Evolutionary conservation across 2,113 vertebrate species (phyloP), one percentile per base, ranked within the genome.

Genomic region (Lathamus discolor): DNA sequence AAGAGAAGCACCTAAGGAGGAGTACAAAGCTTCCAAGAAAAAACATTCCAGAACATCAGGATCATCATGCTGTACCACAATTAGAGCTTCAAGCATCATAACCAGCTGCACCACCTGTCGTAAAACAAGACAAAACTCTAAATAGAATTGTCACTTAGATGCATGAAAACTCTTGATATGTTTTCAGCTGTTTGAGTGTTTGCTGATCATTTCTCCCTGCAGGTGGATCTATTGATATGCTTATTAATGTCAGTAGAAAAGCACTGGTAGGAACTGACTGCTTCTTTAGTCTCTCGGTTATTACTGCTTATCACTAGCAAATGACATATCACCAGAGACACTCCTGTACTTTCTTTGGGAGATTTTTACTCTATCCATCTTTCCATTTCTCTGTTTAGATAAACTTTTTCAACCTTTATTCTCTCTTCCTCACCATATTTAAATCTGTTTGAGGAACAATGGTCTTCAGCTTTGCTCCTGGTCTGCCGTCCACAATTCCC

Each of bases 11-110:
- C 99, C 99, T 35, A 99, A 97, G 6, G 99, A 99, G 67, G 97
- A 99, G 94, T 98, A 99, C 27, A 99, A 97, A 27, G 99, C 99
- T 97, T 99, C 99, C 83, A 99, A 94, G 97, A 99, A 99, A 96
- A 97, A 98, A 96, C 98, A 98, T 88, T 99, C 99, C 76, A 99
- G 94, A 35, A 99, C 97, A 29, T 98, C 97, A 1, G 90, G 76
- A 35, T 95, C 97, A 57, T 97, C 95, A 4, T 83, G 62, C 61
- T 98, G 97, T 11, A 72, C 95, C 35, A 98, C 97, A 6, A 99
- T 93, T 3, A 99, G 70, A 0, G 98, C 97, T 5, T 99, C 98
- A 97, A 99, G 86, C 98, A 98, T 98, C 97, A 97, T 96, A 89
- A 98, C 98, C 68, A 99, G 74, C 97, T 99, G 99, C 46, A 96